These are phyloP conservation scores for Drosophila phalerata DNA, from an alignment of 2,888 invertebrate species.

Conservation along the genomic window DNA sequence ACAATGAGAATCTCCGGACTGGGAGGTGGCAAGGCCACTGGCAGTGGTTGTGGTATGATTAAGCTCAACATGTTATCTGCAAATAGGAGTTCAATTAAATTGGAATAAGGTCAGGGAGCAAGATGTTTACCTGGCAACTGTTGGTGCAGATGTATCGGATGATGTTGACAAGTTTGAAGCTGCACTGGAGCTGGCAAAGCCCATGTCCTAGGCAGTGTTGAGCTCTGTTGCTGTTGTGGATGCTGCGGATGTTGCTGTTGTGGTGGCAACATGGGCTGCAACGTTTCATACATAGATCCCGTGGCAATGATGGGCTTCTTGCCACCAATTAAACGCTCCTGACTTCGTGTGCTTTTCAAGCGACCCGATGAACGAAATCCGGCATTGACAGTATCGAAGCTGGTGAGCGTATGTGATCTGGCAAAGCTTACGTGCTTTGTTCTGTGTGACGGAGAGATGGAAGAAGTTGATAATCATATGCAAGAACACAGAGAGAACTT, in stretches of 20 bases:
- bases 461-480: neutral
- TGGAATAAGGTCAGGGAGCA: accelerated
- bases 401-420: constrained; percentile 93
- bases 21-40: constrained; percentile 66
- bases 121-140: constrained; percentile 58
- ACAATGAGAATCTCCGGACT: constrained; percentile 85
- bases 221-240: constrained; percentile 54
- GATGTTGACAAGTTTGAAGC: constrained; percentile 78
- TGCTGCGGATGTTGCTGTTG: constrained; percentile 45
- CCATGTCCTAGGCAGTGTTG: constrained; percentile 70
- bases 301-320: constrained; percentile 87
- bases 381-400: constrained; percentile 90
- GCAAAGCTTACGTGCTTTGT: constrained; percentile 97
- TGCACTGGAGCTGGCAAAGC: constrained; percentile 64
- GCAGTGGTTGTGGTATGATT: constrained; percentile 73
- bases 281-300: constrained; percentile 78
- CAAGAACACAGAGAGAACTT: neutral
- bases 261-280: constrained; percentile 66
- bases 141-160: constrained; percentile 80
- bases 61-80: constrained; percentile 68
- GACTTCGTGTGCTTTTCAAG: constrained; percentile 86
- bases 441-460: constrained; percentile 85
- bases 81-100: neutral
- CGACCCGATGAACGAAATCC: constrained; percentile 85
- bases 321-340: constrained; percentile 91